Base-by-base conservation (phyloP, 1,140 invertebrate species). In the Pararge aegeria region DNA sequence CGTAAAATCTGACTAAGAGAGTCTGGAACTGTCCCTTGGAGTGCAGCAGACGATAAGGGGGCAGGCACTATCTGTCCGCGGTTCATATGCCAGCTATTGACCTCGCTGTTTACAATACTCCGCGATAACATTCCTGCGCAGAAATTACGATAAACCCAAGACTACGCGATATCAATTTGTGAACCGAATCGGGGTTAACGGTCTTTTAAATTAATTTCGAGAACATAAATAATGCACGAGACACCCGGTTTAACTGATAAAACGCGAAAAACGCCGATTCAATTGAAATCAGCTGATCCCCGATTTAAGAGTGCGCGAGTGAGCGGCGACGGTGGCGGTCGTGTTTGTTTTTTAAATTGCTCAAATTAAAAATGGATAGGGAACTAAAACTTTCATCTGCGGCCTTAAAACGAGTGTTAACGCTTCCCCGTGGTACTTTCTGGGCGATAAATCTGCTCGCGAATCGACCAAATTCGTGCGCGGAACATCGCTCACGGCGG, bases 71-170 rank as follows among this genome's bases (percentile, higher is more conserved):
- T 87, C 79, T 61, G 18, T 55, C 46, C 54, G 54, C 49, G 38
- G 85, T 77, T 85, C 85, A 85, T 70, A 69, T 73, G 85, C 83
- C 85, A 88, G 85, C 81, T 86, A 83, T 85, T 80, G 86, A 83
- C 82, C 85, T 63, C 74, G 60, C 73, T 81, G 84, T 85, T 85
- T 83, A 84, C 80, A 76, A 61, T 65, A 66, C 68, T 60, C 64
- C 60, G 57, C 55, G 67, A 77, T 71, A 79, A 64, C 61, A 67
- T 64, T 64, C 52, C 61, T 74, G 70, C 72, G 68, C 74, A 74
- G 65, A 78, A 74, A 68, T 70, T 50, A 52, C 68, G 69, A 83
- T 83, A 80, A 73, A 64, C 59, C 55, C 44, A 19, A 57, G 59
- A 68, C 58, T 61, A 68, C 62, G 15, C 18, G 42, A 46, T 72